Evolutionary conservation across 2,113 vertebrate species (phyloP), one percentile per base, ranked within the genome.

Genomic region (Tor tambroides): DNA sequence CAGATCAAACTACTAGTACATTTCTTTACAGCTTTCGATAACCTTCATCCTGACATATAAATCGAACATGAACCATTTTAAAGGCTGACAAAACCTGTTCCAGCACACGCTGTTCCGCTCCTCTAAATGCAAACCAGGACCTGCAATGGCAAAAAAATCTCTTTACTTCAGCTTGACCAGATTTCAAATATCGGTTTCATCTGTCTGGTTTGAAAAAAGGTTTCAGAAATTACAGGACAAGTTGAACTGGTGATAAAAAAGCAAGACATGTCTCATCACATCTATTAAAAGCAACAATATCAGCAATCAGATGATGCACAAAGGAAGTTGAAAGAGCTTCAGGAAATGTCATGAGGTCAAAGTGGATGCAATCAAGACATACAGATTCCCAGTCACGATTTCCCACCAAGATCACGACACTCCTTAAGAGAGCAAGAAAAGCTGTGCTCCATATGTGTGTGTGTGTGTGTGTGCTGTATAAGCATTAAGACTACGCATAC

Each of bases 321-420:
- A 83, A 78, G 72, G 21, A 74, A n/a, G 15, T 51, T 77, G 72
- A 59, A 15, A 63, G 72, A 65, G 30, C 82, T 59, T 41, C 14
- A 56, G 63, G 51, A 59, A 41, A 35, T 9, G 49, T 78, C 78
- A 85, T 7, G 26, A 49, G 46, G 46, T 85, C 61, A 79, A 76
- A 15, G 38, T 26, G 43, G 21, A 80, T 74, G 89, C 79, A 89
- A 87, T 89, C 83, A 85, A 63, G 41, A 74, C 23, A 49, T 41
- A 72, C 5, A 15, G 8, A 83, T 54, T 23, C 63, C 82, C 38
- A 54, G 32, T 83, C 86, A 87, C 26, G 77, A 87, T 32, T 59
- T 54, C 61, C 30, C 28, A 32, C 46, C 41, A 56, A 78, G 63
- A 71, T 67, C 38, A 43, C 23, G 10, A 43, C 38, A 43, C 38